Conservation (phyloP, 2,113 vertebrate species). For the Dendropsophus ebraccatus region DNA sequence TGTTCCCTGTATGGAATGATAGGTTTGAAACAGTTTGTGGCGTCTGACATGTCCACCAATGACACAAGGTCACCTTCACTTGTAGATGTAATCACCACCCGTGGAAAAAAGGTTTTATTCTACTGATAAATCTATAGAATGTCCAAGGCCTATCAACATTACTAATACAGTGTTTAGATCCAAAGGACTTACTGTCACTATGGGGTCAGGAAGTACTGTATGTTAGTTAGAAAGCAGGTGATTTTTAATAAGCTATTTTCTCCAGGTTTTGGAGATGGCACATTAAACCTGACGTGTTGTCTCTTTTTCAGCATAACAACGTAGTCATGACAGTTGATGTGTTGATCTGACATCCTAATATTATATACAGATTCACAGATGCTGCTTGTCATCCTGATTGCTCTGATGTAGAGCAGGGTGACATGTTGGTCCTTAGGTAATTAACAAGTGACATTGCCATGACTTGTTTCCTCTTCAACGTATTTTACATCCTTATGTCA, state of each 20-base stretch:
- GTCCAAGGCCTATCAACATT: not conserved
- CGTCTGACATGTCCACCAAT: not conserved
- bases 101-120: not conserved
- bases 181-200: not conserved
- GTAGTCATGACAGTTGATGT: not conserved
- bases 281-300: not conserved
- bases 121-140: not conserved
- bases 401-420: not conserved
- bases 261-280: not conserved
- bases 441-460: slow-evolving; percentile 14
- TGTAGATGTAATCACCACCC: not conserved
- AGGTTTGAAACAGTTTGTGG: not conserved
- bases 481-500: too few species aligned
- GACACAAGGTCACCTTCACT: not conserved
- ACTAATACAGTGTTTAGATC: not conserved
- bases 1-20: not conserved
- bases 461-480: not conserved
- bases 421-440: not conserved
- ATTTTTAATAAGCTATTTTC: not conserved
- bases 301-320: not conserved
- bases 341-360: not conserved
- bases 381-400: not conserved
- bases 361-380: not conserved
- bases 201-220: not conserved
- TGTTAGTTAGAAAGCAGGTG: not conserved